Percentiles rank a stretch among this genome's conserved stretches.
Evolutionary conservation across 2,888 invertebrate species (phyloP).

Genomic region (Apamea sordens): DNA sequence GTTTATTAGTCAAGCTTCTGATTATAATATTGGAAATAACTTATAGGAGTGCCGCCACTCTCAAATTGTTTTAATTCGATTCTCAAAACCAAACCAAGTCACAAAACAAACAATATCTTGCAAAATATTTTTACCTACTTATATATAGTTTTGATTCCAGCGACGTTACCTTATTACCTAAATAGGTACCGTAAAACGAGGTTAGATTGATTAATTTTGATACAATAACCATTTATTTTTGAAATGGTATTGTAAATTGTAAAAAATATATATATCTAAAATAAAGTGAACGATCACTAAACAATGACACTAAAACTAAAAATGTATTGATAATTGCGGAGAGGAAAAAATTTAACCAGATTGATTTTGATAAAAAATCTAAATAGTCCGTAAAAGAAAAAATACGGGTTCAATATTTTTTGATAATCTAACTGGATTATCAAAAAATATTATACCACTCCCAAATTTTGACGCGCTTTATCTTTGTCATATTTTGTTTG

Average conservation of each 20-base stretch:
- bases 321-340: neutral
- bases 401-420: too few relatives aligned
- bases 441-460: too few relatives aligned
- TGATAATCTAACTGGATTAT: too few relatives aligned
- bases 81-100: constrained; percentile 3
- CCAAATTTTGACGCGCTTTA: too few relatives aligned
- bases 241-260: too few relatives aligned
- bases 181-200: neutral
- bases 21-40: neutral
- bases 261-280: neutral
- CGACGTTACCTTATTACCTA: neutral
- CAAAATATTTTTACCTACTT: neutral
- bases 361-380: neutral
- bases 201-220: neutral
- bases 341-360: too few relatives aligned
- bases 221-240: neutral
- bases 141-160: neutral
- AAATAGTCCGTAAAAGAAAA: too few relatives aligned
- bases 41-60: neutral
- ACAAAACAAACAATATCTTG: neutral
- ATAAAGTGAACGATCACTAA: neutral
- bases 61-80: neutral
- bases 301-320: too few relatives aligned
- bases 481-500: too few relatives aligned
- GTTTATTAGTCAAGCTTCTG: constrained; percentile 44